Evolutionary conservation across 2,797 vertebrate genomes (phyloP), one percentile per base, ranked within the genome.

Genomic region (Lepus townsendii): DNA sequence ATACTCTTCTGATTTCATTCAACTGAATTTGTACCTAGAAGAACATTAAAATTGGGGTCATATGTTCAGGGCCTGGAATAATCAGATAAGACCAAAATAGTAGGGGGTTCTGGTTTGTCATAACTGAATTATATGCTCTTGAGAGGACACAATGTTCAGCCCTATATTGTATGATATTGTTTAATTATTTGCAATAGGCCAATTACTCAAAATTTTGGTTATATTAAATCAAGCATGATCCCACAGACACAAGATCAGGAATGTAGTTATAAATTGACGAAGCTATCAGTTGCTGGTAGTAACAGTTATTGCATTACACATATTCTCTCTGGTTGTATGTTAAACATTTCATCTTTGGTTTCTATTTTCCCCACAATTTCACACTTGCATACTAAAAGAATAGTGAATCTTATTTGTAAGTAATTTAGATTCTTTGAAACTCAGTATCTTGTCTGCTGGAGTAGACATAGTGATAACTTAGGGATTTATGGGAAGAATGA

Each of bases 41-140:
- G 57, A 91, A 75, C 63, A 76, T 90, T 68, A 88, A 92, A 52
- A 66, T 79, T 72, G 54, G 19, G n/a, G 42, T 85, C 93, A 94
- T 95, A 77, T 96, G 95, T 93, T 96, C 94, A 80, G 80, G 57
- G 62, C 88, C 87, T 85, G 76, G 68, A 27, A 85, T 96, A 96
- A 96, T 94, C 76, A 92, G 71, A 92, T 94, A 52, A 88, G 76
- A 92, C 93, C 93, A 80, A 93, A 86, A 88, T 50, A 83, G 82
- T 90, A 95, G 76, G 83, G 76, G 77, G 63, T 77, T 95, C 96
- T 93, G 85, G 76, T 82, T 93, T 69, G 35, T 35, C 72, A 89
- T n/a, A 96, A 94, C 63, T 93, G 93, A 95, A 96, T 96, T 96
- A 90, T 32, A 62, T 14, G 16, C 71, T 65, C 62, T 92, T 82